These are phyloP conservation scores for Rana temporaria DNA, from an alignment of 2,113 vertebrate species.

Conservation along the genomic window DNA sequence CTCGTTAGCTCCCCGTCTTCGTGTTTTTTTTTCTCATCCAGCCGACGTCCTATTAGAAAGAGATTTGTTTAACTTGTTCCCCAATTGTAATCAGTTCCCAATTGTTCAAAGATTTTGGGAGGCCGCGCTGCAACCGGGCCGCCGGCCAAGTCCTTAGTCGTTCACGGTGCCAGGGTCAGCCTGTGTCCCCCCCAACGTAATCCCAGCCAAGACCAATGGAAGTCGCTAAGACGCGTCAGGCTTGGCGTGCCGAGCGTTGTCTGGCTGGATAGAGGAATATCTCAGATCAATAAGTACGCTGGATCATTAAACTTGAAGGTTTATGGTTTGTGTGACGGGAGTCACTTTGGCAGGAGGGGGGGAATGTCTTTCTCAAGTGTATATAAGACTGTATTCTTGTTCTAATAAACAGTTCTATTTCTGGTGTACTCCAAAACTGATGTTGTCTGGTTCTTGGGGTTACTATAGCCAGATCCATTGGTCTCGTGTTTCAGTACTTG, in stretches of 20 bases:
- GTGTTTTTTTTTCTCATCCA: neutral
- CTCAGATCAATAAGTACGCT: neutral
- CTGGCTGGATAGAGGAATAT: neutral
- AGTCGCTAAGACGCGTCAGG: neutral
- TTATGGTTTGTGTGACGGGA: no score
- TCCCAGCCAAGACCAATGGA: neutral
- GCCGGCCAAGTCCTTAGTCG: slow-evolving; percentile 1
- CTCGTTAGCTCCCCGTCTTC: neutral
- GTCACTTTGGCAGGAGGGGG: no score
- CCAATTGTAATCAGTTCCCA: neutral
- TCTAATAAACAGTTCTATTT: no score
- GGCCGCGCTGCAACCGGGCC: neutral
- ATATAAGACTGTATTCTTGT: no score
- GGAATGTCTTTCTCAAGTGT: no score
- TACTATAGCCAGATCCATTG: no score
- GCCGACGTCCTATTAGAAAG: slow-evolving; percentile 20
- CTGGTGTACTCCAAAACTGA: no score
- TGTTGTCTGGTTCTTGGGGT: no score
- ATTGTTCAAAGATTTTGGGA: slow-evolving; percentile 46
- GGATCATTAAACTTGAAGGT: neutral
- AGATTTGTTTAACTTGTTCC: slow-evolving; percentile 31
- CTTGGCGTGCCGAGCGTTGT: neutral
- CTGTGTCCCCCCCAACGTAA: neutral
- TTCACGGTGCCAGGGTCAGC: neutral
- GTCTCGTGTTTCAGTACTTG: no score